Evolutionary conservation across 2,888 invertebrate species (phyloP).

Genomic region (Trisateles emortualis): DNA sequence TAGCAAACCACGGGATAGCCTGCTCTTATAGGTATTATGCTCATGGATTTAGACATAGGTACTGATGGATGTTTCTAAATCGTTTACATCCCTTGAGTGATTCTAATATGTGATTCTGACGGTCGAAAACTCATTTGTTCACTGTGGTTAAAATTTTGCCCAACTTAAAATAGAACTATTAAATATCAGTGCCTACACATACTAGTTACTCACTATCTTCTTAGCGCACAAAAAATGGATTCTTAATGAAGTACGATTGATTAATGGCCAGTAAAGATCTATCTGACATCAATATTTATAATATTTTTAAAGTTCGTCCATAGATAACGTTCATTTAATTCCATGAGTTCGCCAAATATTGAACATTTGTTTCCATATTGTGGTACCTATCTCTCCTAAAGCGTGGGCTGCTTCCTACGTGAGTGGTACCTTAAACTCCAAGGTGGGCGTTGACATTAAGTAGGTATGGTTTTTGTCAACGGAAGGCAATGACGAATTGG

Average conservation of each 20-base stretch:
- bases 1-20: too few relatives aligned
- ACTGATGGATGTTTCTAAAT: too few relatives aligned
- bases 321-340: not conserved
- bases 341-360: conserved; percentile 18
- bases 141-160: too few relatives aligned
- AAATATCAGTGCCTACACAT: not conserved
- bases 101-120: too few relatives aligned
- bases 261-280: conserved; percentile 17
- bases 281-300: conserved; percentile 6
- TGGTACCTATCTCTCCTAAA: conserved; percentile 46
- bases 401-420: conserved; percentile 73
- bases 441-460: conserved; percentile 81
- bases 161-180: too few relatives aligned
- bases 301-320: not conserved
- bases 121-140: too few relatives aligned
- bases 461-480: conserved; percentile 77
- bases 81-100: too few relatives aligned
- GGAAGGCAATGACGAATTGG: conserved; percentile 79
- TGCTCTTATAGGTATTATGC: too few relatives aligned
- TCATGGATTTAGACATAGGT: too few relatives aligned
- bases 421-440: conserved; percentile 61
- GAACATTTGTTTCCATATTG: conserved; percentile 48
- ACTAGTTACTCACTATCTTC: not conserved
- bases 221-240: conserved; percentile 3
- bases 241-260: conserved; percentile 14